Base-by-base conservation (phyloP, 2,113 vertebrate genomes). In the Chamaea fasciata region DNA sequence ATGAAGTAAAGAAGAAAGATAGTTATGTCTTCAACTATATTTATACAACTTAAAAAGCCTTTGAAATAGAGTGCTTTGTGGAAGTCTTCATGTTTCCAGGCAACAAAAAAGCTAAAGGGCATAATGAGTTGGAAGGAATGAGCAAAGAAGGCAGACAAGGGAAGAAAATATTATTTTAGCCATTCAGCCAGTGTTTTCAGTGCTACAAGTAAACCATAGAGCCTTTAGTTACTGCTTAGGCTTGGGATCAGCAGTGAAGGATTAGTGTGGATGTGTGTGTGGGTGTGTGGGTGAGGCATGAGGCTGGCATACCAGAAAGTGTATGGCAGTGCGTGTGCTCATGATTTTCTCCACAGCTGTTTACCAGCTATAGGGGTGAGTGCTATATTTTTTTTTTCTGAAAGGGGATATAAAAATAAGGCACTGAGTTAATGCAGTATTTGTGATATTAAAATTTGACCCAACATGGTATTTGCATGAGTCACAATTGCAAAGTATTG, bases 341-440 rank as follows among this genome's bases (percentile, higher is more conserved):
- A 91, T 89, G 93, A 94, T 97, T 97, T 97, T 97, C 94, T 98
- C 96, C 90, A 92, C 49, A 94, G 96, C 98, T 98, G 92, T 94
- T 90, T 88, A 89, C 70, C 96, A 95, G 96, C 95, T 75, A 42
- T 62, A 85, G 93, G 96, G 90, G 78, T 95, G 95, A 96, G 92
- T 96, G 96, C 94, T 95, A 92, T 90, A 96, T 96, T 96, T 93
- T 96, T 97, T 97, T 95, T 97, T 97, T 96, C 94, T 95, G 96
- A 97, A 98, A 97, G 98, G 97, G 97, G 96, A 97, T 96, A 95
- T 96, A 86, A 95, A 96, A 97, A 92, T 92, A 95, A 97, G 97
- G 97, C 97, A 97, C 95, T 81, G 69, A 97, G 92, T 95, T 96
- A 96, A 97, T 96, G 88, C 98, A 97, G 98, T 97, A 97, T 98